Conservation (phyloP, 1,140 invertebrate species). For the Plodia interpunctella region DNA sequence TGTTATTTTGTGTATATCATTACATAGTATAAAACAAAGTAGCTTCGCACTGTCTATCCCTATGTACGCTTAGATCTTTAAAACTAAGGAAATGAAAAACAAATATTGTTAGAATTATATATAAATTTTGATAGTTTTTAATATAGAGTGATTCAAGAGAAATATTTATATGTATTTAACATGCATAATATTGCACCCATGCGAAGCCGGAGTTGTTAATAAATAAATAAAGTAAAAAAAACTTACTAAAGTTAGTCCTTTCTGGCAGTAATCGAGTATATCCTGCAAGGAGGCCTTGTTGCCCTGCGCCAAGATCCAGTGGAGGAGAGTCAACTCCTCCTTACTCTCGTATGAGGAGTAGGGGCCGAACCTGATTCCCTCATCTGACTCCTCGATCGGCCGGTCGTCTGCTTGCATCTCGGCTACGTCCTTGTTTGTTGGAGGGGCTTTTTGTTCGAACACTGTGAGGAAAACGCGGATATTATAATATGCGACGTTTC, state of each 20-base stretch:
- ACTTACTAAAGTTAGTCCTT: constrained; percentile 81
- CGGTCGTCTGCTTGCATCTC: constrained; percentile 34
- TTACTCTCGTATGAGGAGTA: constrained; percentile 52
- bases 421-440: constrained; percentile 43
- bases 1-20: too few relatives aligned
- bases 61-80: too few relatives aligned
- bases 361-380: constrained; percentile 49
- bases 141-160: too few relatives aligned
- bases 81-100: too few relatives aligned
- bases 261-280: constrained; percentile 86
- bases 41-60: too few relatives aligned
- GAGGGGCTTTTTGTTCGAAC: constrained; percentile 51
- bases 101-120: too few relatives aligned
- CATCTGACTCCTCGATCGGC: constrained; percentile 46
- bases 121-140: too few relatives aligned
- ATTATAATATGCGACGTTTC: too few relatives aligned
- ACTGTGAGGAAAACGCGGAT: constrained; percentile 32
- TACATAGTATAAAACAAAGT: too few relatives aligned
- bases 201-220: too few relatives aligned
- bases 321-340: constrained; percentile 79
- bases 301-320: constrained; percentile 91
- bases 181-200: too few relatives aligned
- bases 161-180: too few relatives aligned
- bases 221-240: neutral
- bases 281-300: constrained; percentile 87